phyloP scores from a whole-genome alignment of 2,113 vertebrate genomes.

The Eubucco bourcierii region DNA sequence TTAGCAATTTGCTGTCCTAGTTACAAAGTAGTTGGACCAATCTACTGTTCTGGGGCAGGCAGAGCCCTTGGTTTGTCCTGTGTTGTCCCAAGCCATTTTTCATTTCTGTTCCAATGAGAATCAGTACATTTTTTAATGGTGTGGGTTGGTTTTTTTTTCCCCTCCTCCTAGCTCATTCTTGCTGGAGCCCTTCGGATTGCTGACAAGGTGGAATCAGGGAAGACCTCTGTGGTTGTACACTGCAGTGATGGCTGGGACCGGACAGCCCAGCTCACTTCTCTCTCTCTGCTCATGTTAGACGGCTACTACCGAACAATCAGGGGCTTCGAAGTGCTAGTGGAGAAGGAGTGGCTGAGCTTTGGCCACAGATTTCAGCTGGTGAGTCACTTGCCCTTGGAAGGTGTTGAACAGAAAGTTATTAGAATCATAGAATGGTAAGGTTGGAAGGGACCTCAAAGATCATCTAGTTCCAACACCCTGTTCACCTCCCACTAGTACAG shows the following conservation, averaged over 20 bases:
- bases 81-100: constrained; percentile 16
- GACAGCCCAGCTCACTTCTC: constrained; percentile 91
- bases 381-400: constrained; percentile 46
- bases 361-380: constrained; percentile 97
- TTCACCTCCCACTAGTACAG: too few species aligned
- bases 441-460: too few species aligned
- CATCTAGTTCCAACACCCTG: too few species aligned
- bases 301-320: constrained; percentile 90
- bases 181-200: constrained; percentile 93
- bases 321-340: constrained; percentile 92
- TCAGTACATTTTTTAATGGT: not conserved
- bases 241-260: constrained; percentile 98
- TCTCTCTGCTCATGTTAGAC: constrained; percentile 95
- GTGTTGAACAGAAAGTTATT: not conserved
- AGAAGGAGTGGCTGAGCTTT: constrained; percentile 97
- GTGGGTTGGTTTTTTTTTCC: not conserved
- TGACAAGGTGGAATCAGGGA: constrained; percentile 94
- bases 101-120: constrained; percentile 13
- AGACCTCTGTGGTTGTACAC: constrained; percentile 94
- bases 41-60: not conserved
- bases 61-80: constrained; percentile 20
- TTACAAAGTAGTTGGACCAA: not conserved
- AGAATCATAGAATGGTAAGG: too few species aligned
- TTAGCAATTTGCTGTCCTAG: not conserved
- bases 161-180: constrained; percentile 84